Evolutionary conservation across 2,888 invertebrate genomes (phyloP).

Genomic region (Agonopterix alstromeriana): DNA sequence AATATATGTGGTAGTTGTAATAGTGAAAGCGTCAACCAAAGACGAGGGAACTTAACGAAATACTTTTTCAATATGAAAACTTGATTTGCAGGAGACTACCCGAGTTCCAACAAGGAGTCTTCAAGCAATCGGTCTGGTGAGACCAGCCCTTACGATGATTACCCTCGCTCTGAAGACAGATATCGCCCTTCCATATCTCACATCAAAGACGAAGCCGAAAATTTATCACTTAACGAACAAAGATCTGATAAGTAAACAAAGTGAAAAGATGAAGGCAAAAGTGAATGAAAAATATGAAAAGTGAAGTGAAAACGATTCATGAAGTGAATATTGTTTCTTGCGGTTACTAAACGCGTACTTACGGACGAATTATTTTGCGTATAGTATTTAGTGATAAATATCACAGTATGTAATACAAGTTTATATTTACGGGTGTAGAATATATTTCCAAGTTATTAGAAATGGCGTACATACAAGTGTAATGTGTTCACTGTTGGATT

Average conservation of each 20-base stretch:
- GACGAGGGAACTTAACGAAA: not conserved
- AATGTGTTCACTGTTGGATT: conserved; percentile 68
- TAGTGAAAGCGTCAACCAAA: no score
- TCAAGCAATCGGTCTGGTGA: conserved; percentile 63
- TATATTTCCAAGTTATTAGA: conserved; percentile 56
- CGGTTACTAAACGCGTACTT: conserved; percentile 7
- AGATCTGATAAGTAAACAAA: conserved; percentile 65
- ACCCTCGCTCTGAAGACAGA: conserved; percentile 55
- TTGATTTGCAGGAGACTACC: conserved; percentile 41
- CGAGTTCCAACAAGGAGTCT: conserved; percentile 57
- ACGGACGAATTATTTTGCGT: conserved; percentile 19
- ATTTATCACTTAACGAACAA: conserved; percentile 69
- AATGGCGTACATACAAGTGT: conserved; percentile 49
- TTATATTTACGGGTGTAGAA: conserved; percentile 70
- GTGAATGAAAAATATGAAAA: conserved; percentile 1
- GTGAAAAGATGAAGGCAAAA: not conserved
- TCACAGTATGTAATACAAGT: conserved; percentile 54
- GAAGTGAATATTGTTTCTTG: not conserved
- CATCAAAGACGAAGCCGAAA: conserved; percentile 70
- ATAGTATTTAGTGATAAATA: conserved; percentile 26
- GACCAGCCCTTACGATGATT: conserved; percentile 66
- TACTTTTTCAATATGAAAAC: not conserved
- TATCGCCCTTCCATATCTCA: conserved; percentile 62
- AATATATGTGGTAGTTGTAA: no score
- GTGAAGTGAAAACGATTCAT: not conserved